Evolutionary conservation across 1,140 invertebrate genomes (phyloP), one percentile per base, ranked within the genome.

Genomic region (Philaenus spumarius): DNA sequence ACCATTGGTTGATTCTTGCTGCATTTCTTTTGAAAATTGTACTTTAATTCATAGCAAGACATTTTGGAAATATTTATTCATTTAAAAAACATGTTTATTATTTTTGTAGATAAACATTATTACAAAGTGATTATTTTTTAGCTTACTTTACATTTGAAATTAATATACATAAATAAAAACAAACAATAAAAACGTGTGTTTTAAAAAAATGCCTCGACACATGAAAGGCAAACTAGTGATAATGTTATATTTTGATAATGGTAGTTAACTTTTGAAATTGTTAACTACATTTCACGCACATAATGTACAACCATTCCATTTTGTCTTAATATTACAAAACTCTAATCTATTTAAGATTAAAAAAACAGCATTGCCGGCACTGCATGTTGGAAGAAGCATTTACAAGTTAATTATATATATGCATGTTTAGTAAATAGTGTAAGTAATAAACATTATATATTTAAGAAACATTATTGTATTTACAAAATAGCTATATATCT

Each of bases 311-410:
- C 47, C 47, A 30, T 23, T 51, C 52, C 34, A 34, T 54, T 20
- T 54, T 40, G 39, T 35, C 15, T 54, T 54, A 54, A 34, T 54
- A 54, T 54, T 54, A 54, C 39, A 54, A 54, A 54, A 54, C 37
- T 40, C 52, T 51, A 54, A 54, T 34, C 52, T 40, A 40, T 54
- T 43, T 22, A 43, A 54, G 52, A 54, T 39, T 54, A 54, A 39
- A 54, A 30, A 54, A 54, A 54, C 39, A 54, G 52, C 52, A 34
- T 54, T 19, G 52, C 39, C 35, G 39, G 52, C 52, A 43, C 52
- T 54, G 52, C 52, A 54, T 35, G 3, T 30, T 40, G 52, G 52
- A 54, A 54, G 52, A 54, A 54, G 52, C 52, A 40, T 54, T 40
- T 43, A 54, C 47, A 51, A 20, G 47, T 51, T 51, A 30, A 30